These are phyloP conservation scores for Accipiter virgatus DNA, from an alignment of 2,113 vertebrate genomes.

Conservation along the genomic window DNA sequence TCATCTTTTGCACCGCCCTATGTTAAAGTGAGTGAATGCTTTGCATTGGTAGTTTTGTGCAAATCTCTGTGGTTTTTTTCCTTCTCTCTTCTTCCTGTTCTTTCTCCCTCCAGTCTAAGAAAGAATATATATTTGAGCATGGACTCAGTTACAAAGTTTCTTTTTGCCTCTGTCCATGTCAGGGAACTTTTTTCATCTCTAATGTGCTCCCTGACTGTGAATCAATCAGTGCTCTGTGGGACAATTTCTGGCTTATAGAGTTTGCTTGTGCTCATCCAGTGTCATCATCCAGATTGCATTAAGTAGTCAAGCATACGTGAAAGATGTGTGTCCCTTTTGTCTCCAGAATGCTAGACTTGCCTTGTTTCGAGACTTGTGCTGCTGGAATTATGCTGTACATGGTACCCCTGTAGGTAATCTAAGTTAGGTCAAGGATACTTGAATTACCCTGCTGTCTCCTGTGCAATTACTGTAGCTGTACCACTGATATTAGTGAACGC, in stretches of 20 bases:
- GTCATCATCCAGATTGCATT: neutral
- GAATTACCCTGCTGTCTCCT: neutral
- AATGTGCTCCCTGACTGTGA: neutral
- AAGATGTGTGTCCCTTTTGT: neutral
- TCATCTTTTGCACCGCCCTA: slow-evolving; percentile 93
- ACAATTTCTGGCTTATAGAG: neutral
- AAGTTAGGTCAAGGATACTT: neutral
- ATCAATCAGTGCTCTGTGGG: neutral
- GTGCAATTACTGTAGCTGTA: neutral
- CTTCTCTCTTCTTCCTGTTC: neutral
- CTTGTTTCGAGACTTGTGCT: neutral
- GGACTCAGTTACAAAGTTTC: neutral
- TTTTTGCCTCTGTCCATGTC: neutral
- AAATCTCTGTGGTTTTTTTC: neutral
- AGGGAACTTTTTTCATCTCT: neutral
- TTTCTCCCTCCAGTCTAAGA: neutral
- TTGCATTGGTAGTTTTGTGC: neutral
- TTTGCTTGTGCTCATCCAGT: neutral
- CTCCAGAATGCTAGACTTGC: neutral
- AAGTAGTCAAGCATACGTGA: neutral
- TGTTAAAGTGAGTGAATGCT: slow-evolving; percentile 82
- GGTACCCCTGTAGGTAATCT: neutral
- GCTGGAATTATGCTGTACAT: neutral
- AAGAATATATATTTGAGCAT: neutral
- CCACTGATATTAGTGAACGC: neutral